phyloP scores from a whole-genome alignment of 2,888 invertebrate species.

The Drosophila affinis region DNA sequence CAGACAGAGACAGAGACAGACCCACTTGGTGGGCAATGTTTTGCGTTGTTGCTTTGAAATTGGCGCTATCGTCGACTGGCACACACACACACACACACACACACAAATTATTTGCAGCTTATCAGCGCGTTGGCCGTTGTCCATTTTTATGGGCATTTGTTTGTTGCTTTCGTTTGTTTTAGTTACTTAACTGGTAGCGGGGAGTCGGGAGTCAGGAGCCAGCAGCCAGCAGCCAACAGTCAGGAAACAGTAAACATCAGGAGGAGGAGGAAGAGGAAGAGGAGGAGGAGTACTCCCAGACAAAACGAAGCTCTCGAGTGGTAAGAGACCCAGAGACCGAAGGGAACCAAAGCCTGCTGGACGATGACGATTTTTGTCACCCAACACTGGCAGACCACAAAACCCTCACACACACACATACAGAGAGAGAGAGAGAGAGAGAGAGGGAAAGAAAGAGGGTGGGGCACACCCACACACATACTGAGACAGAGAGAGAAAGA shows the following conservation, averaged over 20 bases:
- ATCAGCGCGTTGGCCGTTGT: constrained; percentile 76
- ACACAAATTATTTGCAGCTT: constrained; percentile 80
- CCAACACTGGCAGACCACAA: constrained; percentile 48
- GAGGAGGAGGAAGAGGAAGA: background rate
- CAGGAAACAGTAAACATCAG: background rate
- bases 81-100: constrained; percentile 28
- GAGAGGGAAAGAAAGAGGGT: background rate
- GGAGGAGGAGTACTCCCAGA: constrained; percentile 5
- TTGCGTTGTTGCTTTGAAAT: constrained; percentile 59
- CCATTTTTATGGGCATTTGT: constrained; percentile 77
- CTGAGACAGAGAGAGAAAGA: background rate
- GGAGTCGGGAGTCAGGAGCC: background rate
- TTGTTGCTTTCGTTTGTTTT: constrained; percentile 73
- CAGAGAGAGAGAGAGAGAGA: background rate
- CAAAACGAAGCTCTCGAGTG: constrained; percentile 25
- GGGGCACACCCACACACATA: constrained; percentile 38
- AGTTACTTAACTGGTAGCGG: constrained; percentile 58
- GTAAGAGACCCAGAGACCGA: background rate
- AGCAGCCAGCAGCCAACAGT: background rate
- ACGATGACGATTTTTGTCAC: constrained; percentile 48
- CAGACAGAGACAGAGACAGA: constrained; percentile 2
- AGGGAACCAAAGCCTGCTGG: constrained; percentile 27
- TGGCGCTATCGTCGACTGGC: constrained; percentile 56
- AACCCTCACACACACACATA: constrained; percentile 38
- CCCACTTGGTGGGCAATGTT: constrained; percentile 54